Evolutionary conservation across 2,888 invertebrate species (phyloP).

Genomic region (Dione vanillae): DNA sequence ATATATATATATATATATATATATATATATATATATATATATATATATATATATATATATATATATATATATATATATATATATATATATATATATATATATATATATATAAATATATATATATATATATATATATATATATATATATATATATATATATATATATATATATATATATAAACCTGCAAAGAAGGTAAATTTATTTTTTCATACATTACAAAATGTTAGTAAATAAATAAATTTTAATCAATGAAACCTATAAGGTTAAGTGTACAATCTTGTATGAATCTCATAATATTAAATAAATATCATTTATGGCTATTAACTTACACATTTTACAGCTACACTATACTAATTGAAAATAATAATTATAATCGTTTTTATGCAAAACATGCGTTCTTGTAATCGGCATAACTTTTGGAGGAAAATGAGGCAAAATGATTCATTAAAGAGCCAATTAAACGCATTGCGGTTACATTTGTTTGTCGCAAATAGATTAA

Average conservation of each 20-base stretch:
- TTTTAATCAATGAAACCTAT: not conserved
- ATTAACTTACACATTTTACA: not conserved
- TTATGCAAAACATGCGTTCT: conserved; percentile 16
- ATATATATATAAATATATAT: too few relatives aligned
- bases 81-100: too few relatives aligned
- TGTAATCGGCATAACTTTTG: conserved; percentile 28
- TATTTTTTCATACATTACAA: not conserved
- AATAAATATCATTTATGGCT: not conserved
- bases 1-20: too few relatives aligned
- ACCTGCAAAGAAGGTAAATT: too few relatives aligned
- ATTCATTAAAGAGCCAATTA: conserved; percentile 43
- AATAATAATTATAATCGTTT: not conserved
- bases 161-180: too few relatives aligned
- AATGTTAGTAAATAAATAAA: not conserved
- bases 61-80: too few relatives aligned
- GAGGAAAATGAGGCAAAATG: conserved; percentile 44
- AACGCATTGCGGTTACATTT: conserved; percentile 46
- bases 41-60: too few relatives aligned
- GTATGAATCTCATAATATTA: not conserved
- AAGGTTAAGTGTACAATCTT: not conserved
- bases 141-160: too few relatives aligned
- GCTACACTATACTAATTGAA: not conserved
- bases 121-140: too few relatives aligned
- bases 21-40: too few relatives aligned
- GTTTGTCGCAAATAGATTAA: conserved; percentile 46